Evolutionary conservation across 2,113 vertebrate genomes (phyloP), one percentile per base, ranked within the genome.

Genomic region (Heteronetta atricapilla): DNA sequence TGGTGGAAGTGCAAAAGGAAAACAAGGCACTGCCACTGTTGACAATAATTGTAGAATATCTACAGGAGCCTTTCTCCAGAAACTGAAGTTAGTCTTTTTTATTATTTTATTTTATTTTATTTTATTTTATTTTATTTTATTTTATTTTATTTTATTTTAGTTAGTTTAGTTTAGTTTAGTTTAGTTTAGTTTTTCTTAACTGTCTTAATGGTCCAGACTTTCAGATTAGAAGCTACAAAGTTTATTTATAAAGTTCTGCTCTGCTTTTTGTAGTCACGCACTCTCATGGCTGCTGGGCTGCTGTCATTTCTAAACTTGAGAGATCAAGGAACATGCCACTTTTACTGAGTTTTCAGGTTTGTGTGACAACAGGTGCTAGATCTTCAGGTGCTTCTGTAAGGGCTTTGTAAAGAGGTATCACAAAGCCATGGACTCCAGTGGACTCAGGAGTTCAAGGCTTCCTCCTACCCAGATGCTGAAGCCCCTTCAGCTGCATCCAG

Each of bases 401-500:
- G 22, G 7, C 18, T 67, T 62, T 77, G 46, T 67, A 40, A 62
- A 38, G 26, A 29, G 26, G 36, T 29, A 72, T 38, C 29, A 53
- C 19, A 72, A 72, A 77, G 22, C 38, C 6, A 23, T 22, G 44
- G 19, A 5, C 42, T 63, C 23, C 34, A 18, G 9, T 3, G 6
- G 18, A 29, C 26, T 68, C 55, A 52, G 13, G 7, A 19, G 56
- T 48, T 78, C 29, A 18, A 59, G 26, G 13, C 33, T 75, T 46
- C 22, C 5, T 62, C 31, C 31, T 38, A 6, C 8, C 19, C 1
- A 1, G 33, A 20, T 46, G 7, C 19, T n/a, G 34, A 15, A n/a
- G 15, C 22, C 40, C 12, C 56, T 11, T 9, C 0, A 0, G 19
- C 6, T 25, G 19, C n/a, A 19, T 44, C 34, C 1, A 2, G 56